Base-by-base conservation (phyloP, 2,888 invertebrate species). In the Liodrosophila aerea region DNA sequence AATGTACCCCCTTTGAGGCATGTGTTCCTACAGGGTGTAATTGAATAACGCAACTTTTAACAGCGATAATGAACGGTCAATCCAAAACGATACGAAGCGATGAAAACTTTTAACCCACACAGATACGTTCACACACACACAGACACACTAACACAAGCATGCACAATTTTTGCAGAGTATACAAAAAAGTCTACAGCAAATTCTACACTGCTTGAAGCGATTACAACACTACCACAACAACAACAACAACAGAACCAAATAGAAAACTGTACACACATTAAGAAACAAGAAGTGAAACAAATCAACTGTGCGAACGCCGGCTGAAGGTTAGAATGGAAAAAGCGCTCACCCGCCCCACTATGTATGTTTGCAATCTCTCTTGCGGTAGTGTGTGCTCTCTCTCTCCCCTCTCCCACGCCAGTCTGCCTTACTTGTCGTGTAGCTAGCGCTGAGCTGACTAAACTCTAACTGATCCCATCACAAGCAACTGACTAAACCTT, bases 311-410 rank as follows among this genome's bases (percentile, higher is more conserved):
- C 50, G 51, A 16, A 18, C 40, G 47, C 40, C 33, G 52, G 8
- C 27, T 31, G 53, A 52, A 52, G 64, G 61, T 70, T 64, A 56
- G 45, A 51, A 53, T 54, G n/a, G n/a, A 54, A 53, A 64, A 73
- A 73, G 68, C 76, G 78, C 77, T 78, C 80, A 82, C 73, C 64
- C 65, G 58, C 47, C n/a, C n/a, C n/a, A n/a, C 63, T 51, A 47
- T 63, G 45, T 64, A 41, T 59, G 58, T 46, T 65, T 47, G 29
- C 30, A 11, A 34, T 18, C 50, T 33, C 50, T 44, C 15, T 16
- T 13, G n/a, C n/a, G n/a, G n/a, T 16, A 13, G 36, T 16, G 4
- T 5, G 13, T 12, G 13, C 36, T 39, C 43, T 46, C 16, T 4
- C 31, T 29, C 15, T 30, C 44, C n/a, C n/a, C n/a, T n/a, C n/a